Percentiles rank a stretch among this genome's conserved stretches.
Evolutionary conservation across 2,113 vertebrate genomes (phyloP).

Genomic region (Charadrius vociferus): DNA sequence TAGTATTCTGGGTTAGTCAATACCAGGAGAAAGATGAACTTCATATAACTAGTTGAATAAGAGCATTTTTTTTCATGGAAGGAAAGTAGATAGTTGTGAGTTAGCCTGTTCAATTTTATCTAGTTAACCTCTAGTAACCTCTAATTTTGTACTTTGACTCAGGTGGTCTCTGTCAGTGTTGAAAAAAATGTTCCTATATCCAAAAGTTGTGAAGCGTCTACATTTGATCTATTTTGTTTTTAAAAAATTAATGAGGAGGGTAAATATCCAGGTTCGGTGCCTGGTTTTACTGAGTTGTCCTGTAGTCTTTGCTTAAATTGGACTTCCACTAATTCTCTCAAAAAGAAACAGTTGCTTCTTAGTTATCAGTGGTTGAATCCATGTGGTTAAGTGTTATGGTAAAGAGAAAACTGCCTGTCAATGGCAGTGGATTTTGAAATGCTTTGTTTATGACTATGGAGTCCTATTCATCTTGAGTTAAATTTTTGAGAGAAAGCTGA

Average conservation of each 20-base stretch:
- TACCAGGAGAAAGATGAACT: background rate
- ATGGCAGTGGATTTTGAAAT: background rate
- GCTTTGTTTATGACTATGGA: background rate
- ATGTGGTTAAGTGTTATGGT: rapidly evolving
- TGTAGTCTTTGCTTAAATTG: background rate
- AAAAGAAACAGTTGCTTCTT: background rate
- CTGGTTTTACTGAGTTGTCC: background rate
- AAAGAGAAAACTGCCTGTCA: background rate
- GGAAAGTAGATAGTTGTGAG: background rate
- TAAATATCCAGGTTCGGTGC: background rate
- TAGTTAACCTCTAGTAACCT: background rate
- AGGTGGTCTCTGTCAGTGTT: background rate
- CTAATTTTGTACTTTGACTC: background rate
- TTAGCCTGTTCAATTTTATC: background rate
- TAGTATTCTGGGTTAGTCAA: background rate
- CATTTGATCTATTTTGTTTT: background rate
- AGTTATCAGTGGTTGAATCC: background rate
- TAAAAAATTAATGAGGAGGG: background rate
- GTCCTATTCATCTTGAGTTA: background rate
- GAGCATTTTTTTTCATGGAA: background rate
- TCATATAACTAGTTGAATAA: background rate
- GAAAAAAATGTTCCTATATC: background rate
- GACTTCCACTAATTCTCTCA: background rate
- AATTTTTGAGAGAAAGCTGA: background rate
- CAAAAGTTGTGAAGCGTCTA: background rate